Evolutionary conservation across 2,797 vertebrate species (phyloP).

Genomic region (Muraenolepis orangiensis): DNA sequence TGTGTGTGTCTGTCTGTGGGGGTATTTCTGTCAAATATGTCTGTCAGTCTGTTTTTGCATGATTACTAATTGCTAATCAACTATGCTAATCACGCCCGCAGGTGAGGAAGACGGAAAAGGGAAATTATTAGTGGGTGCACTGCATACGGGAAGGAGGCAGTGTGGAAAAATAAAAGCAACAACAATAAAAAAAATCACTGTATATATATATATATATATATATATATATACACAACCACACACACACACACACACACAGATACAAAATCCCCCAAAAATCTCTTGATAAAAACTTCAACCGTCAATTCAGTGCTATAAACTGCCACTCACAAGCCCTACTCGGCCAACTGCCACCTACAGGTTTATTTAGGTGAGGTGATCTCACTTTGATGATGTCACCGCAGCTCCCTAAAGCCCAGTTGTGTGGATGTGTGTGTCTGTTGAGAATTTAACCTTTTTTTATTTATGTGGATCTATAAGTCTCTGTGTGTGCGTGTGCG

Average conservation of each 20-base stretch:
- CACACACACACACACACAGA: neutral
- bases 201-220: too few relatives aligned
- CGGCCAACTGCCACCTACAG: neutral
- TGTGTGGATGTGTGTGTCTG: neutral
- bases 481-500: neutral
- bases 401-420: neutral
- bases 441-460: neutral
- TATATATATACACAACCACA: too few relatives aligned
- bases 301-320: neutral
- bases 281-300: neutral
- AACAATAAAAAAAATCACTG: neutral
- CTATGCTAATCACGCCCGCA: constrained; percentile 70
- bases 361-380: neutral
- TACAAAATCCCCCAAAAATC: neutral
- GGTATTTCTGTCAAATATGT: constrained; percentile 3
- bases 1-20: constrained; percentile 56
- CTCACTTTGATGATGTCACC: neutral
- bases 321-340: neutral
- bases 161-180: neutral
- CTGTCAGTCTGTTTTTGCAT: constrained; percentile 51
- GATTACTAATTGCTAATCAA: constrained; percentile 69
- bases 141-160: neutral
- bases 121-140: neutral
- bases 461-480: neutral
- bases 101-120: constrained; percentile 48